Conservation (phyloP, 2,113 vertebrate species). For the Hypanus sabinus region DNA sequence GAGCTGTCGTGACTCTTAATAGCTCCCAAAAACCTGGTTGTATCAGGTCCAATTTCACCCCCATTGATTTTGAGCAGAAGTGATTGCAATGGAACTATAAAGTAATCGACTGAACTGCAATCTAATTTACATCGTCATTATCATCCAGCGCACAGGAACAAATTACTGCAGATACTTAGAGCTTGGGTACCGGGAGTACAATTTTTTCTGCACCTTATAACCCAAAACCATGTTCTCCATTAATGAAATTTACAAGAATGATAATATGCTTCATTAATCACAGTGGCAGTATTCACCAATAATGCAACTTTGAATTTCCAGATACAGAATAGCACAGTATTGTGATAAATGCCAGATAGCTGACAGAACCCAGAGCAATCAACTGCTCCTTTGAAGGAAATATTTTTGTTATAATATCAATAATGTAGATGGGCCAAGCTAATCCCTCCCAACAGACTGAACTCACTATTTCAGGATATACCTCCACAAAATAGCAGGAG, state of each 20-base stretch:
- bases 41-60: too few species aligned
- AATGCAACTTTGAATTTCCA: background rate
- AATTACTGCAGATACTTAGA: background rate
- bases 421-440: background rate
- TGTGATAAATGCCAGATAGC: background rate
- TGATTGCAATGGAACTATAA: background rate
- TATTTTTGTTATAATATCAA: background rate
- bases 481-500: background rate
- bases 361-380: background rate
- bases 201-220: background rate
- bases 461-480: background rate
- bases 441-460: background rate
- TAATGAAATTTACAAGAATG: conserved; percentile 30
- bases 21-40: too few species aligned
- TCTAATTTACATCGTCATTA: conserved; percentile 5
- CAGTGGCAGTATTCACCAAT: background rate
- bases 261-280: conserved; percentile 32
- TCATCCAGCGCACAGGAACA: background rate
- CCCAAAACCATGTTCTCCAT: conserved; percentile 1
- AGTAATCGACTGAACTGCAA: conserved; percentile 5
- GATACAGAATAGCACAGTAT: background rate
- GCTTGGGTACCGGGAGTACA: background rate
- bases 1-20: too few species aligned
- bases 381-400: background rate
- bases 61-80: background rate